phyloP scores from a whole-genome alignment of 2,113 vertebrate genomes.

The Tapirus terrestris region DNA sequence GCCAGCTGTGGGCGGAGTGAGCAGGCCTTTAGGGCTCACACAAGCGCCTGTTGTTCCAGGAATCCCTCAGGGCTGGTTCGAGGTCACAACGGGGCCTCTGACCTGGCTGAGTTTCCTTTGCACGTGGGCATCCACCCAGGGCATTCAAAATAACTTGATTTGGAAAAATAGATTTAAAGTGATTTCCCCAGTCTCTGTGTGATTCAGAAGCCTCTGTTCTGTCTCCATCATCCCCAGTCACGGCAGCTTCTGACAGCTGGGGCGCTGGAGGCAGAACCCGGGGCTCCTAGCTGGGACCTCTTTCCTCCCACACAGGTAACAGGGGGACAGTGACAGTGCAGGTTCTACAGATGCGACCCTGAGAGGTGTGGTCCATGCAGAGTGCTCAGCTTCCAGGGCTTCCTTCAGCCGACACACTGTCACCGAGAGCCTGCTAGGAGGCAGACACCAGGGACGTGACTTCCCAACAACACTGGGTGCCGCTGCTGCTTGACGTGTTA shows the following conservation, averaged over 20 bases:
- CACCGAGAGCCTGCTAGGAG: not conserved
- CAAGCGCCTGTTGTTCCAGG: conserved; percentile 65
- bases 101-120: no score
- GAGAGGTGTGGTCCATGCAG: not conserved
- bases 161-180: conserved; percentile 62
- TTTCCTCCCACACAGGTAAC: not conserved
- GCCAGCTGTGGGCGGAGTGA: not conserved
- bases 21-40: not conserved
- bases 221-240: not conserved
- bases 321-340: not conserved
- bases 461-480: fast-evolving
- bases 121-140: no score
- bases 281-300: not conserved
- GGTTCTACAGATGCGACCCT: not conserved
- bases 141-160: conserved; percentile 44
- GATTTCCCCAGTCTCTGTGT: not conserved
- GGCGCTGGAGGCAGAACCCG: not conserved
- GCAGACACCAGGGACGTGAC: not conserved
- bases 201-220: conserved; percentile 28
- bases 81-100: conserved; percentile 58
- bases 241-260: not conserved
- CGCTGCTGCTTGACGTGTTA: not conserved
- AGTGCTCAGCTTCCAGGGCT: not conserved
- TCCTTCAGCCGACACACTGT: not conserved
- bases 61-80: not conserved